A percentile compares a stretch with the other conserved stretches of the same genome.
Evolutionary conservation across 2,888 invertebrate genomes (phyloP).

Genomic region (Dione juno): DNA sequence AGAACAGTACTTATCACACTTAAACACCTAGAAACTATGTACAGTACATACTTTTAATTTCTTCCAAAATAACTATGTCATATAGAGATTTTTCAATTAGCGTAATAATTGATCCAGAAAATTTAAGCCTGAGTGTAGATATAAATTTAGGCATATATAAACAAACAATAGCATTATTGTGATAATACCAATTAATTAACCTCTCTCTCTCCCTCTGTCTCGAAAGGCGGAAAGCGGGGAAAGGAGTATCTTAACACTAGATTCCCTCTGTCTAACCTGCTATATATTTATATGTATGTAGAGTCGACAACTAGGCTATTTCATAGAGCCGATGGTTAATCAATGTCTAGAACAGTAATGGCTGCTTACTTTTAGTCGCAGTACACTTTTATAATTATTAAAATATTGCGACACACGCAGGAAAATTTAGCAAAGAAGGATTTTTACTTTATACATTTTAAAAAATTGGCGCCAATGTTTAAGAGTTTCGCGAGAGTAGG

Average conservation of each 20-base stretch:
- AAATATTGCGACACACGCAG: not conserved
- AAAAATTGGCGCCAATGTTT: not conserved
- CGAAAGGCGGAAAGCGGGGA: no score
- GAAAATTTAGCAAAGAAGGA: no score
- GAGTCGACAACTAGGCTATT: not conserved
- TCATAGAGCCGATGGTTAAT: not conserved
- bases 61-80: not conserved
- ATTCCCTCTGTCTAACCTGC: not conserved
- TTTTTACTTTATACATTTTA: not conserved
- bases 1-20: no score
- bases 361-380: not conserved
- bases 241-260: no score
- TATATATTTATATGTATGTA: not conserved
- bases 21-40: no score
- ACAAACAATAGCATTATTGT: no score
- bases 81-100: not conserved
- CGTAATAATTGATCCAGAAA: not conserved
- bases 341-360: no score
- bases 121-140: not conserved
- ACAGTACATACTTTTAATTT: not conserved
- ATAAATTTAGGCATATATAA: not conserved
- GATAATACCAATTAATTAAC: no score
- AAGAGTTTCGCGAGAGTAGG: no score
- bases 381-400: not conserved
- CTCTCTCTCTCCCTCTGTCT: no score